phyloP scores from a whole-genome alignment of 1,140 invertebrate genomes.

The Cotesia glomerata region DNA sequence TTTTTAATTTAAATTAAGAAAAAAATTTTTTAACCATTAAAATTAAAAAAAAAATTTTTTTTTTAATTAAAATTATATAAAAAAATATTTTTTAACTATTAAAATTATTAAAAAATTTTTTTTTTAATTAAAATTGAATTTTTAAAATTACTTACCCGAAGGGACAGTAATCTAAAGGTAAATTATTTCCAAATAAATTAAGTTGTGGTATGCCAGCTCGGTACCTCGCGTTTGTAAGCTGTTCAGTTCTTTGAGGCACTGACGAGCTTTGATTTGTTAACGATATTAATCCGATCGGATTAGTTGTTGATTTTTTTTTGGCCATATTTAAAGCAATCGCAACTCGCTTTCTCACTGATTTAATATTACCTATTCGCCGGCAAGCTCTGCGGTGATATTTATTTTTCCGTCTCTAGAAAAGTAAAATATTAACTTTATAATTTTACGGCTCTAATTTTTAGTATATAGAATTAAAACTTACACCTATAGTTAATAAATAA shows the following conservation, averaged over 20 bases:
- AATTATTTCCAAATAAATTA: slow-evolving; percentile 52
- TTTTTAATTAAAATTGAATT: slow-evolving; percentile 5
- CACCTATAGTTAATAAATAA: background rate
- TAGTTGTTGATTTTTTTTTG: slow-evolving; percentile 46
- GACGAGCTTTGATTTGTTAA: slow-evolving; percentile 41
- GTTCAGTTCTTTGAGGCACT: slow-evolving; percentile 30
- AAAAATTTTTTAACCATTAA: slow-evolving; percentile 22
- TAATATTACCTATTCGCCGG: slow-evolving; percentile 38
- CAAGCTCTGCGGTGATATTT: slow-evolving; percentile 38
- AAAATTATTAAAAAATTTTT: too few species aligned
- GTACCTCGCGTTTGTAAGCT: slow-evolving; percentile 39
- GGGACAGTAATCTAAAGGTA: slow-evolving; percentile 54
- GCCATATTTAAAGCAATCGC: slow-evolving; percentile 57
- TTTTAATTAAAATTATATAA: slow-evolving; percentile 23
- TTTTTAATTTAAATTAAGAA: slow-evolving; percentile 25
- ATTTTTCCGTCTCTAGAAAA: slow-evolving; percentile 35
- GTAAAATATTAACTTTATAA: slow-evolving; percentile 13
- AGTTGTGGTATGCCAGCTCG: slow-evolving; percentile 52
- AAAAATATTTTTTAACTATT: slow-evolving; percentile 4
- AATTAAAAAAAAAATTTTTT: too few species aligned
- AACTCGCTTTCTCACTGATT: slow-evolving; percentile 57
- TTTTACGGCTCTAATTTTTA: too few species aligned
- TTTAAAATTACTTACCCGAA: slow-evolving; percentile 48
- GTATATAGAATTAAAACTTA: too few species aligned
- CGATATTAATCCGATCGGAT: slow-evolving; percentile 57